phyloP scores from a whole-genome alignment of 1,140 invertebrate species.

The Magallana gigas region DNA sequence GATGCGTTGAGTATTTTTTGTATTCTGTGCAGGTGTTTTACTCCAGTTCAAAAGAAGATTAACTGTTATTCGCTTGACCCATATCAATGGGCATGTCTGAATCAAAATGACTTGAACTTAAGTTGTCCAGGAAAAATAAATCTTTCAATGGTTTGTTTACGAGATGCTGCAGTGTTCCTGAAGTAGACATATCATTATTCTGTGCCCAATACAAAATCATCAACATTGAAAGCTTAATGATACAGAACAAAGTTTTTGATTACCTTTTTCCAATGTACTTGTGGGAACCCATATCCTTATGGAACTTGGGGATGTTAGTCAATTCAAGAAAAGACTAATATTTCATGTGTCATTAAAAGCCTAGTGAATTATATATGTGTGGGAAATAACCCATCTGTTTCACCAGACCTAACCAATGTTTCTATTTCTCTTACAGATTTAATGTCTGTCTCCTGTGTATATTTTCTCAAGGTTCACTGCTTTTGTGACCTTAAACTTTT shows the following conservation, averaged over 20 bases:
- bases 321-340: too few species aligned
- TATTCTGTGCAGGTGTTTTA: slow-evolving; percentile 14
- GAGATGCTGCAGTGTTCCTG: too few species aligned
- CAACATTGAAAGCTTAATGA: too few species aligned
- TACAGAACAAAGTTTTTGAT: too few species aligned
- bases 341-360: too few species aligned
- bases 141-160: neutral
- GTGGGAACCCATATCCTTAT: too few species aligned
- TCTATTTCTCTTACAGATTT: neutral
- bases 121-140: neutral
- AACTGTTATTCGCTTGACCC: neutral
- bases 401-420: neutral
- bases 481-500: slow-evolving; percentile 7
- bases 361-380: too few species aligned
- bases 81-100: neutral
- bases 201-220: too few species aligned
- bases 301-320: too few species aligned
- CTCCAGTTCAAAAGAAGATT: neutral
- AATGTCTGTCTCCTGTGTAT: neutral
- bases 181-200: too few species aligned
- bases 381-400: too few species aligned
- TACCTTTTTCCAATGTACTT: too few species aligned
- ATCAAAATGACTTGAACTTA: neutral
- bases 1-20: slow-evolving; percentile 7
- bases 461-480: neutral